Base-by-base conservation (phyloP, 2,888 invertebrate species). In the Idaea biselata region DNA sequence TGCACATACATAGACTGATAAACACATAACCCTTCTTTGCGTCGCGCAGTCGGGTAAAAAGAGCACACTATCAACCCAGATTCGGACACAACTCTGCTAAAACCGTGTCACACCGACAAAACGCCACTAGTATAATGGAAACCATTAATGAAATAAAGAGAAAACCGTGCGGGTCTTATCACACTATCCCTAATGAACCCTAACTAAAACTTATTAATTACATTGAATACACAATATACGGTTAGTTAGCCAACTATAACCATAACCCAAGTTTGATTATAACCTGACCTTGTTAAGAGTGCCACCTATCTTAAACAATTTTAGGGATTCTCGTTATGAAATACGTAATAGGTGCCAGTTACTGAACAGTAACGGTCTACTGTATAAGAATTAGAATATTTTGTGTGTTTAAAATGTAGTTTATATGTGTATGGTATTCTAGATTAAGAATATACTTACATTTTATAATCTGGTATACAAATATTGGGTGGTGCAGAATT, bases 121-220 rank as follows among this genome's bases (percentile, higher is more conserved):
- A 25, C 3, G 25, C 25, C 25, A 44, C 44, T 33, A 11, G 33
- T 33, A 33, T 7, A 14, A 44, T 44, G 44, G 6, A 44, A 44
- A 44, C 8, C 0, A 44, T 44, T 14, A 55, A 56, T 18, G 56
- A 18, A 56, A 55, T 55, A 55, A 17, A 17, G 11, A 56, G n/a
- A 16, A 17, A 64, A 65, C 57, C 64, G 56, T 7, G 56, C 6
- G 6, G 16, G 57, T 69, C 68, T 56, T 16, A 58, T 54, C 61
- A 60, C 66, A 68, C 44, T 8, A 44, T 71, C 62, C 65, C 66
- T 69, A 70, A 71, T 69, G 68, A 68, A 68, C 69, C 71, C 65
- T 58, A 64, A 55, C 65, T 63, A 60, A 63, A 80, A 79, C 74
- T 77, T 78, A 79, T 75, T 80, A 80, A 80, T 80, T 78, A 75